phyloP scores from a whole-genome alignment of 2,888 invertebrate species.

The Colletes collaris region DNA sequence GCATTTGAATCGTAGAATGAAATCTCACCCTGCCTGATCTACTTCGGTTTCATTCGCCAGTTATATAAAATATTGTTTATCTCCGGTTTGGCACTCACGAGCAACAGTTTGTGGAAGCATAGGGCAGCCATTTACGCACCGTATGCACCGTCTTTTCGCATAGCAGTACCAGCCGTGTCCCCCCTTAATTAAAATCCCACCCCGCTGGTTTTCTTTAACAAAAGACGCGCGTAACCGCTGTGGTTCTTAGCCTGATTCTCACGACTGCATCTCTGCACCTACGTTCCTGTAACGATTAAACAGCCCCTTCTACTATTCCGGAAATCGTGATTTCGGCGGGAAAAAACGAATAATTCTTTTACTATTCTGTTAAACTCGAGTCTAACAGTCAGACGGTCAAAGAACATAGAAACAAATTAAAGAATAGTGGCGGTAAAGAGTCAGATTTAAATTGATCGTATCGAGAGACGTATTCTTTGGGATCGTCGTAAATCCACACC shows the following conservation, averaged over 20 bases:
- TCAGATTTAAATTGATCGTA: no score
- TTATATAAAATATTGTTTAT: no score
- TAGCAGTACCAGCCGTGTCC: slow-evolving; percentile 51
- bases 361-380: no score
- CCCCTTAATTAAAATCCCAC: slow-evolving; percentile 73
- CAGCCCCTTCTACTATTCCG: slow-evolving; percentile 59
- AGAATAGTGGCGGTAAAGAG: no score
- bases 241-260: slow-evolving; percentile 78
- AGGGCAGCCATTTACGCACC: slow-evolving; percentile 32
- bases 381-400: no score
- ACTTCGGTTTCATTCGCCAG: no score
- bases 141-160: slow-evolving; percentile 46
- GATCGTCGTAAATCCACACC: no score
- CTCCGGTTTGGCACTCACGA: no score
- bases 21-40: no score
- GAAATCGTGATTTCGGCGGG: slow-evolving; percentile 45
- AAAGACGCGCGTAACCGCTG: slow-evolving; percentile 63
- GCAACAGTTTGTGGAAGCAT: background rate
- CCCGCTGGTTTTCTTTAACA: slow-evolving; percentile 64
- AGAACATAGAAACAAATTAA: no score
- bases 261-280: slow-evolving; percentile 69
- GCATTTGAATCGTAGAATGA: no score
- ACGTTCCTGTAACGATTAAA: slow-evolving; percentile 71
- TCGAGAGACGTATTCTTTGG: no score
- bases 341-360: slow-evolving; percentile 8